Conservation (phyloP, 2,113 vertebrate genomes). For the Xenopus borealis region DNA sequence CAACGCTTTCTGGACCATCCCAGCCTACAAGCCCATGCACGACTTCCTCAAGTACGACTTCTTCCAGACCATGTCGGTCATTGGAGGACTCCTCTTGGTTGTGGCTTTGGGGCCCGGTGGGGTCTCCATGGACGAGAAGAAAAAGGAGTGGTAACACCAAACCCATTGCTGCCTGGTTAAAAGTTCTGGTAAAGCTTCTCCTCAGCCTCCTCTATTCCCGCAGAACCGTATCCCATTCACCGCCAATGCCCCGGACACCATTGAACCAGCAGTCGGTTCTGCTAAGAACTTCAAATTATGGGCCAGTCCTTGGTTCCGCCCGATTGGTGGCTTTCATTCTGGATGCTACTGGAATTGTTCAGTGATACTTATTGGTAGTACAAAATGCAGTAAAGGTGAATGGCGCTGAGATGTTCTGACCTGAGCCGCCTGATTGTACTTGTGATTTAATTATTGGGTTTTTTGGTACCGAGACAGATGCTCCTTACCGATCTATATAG, state of each 20-base stretch:
- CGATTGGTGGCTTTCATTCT: no score
- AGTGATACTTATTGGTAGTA: no score
- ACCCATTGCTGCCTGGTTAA: background rate
- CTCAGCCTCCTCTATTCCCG: constrained; percentile 25
- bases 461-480: no score
- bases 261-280: no score
- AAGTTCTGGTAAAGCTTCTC: constrained; percentile 47
- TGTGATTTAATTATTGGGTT: no score
- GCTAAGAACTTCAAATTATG: no score
- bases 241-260: background rate
- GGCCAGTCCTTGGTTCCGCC: background rate
- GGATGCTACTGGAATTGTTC: no score
- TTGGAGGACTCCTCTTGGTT: constrained; percentile 90
- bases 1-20: constrained; percentile 96
- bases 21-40: constrained; percentile 95
- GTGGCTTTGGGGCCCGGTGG: constrained; percentile 95
- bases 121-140: constrained; percentile 98
- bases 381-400: no score
- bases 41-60: constrained; percentile 98
- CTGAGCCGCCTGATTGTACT: no score
- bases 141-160: constrained; percentile 88
- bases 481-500: no score
- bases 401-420: no score
- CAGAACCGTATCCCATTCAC: background rate
- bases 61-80: constrained; percentile 98